Evolutionary conservation across 2,113 vertebrate species (phyloP).

Genomic region (Anthoscopus minutus): DNA sequence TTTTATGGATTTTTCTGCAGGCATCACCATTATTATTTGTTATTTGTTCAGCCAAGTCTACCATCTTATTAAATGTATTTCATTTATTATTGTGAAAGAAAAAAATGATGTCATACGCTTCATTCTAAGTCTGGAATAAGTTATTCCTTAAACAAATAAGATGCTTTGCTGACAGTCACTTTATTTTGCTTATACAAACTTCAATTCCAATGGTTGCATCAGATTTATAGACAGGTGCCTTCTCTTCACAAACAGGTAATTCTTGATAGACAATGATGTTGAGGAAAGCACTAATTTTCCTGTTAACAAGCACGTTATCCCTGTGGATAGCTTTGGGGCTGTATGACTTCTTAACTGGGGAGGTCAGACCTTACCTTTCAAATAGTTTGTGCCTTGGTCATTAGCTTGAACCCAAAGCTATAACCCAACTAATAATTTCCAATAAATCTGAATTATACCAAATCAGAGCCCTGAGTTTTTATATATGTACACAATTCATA

Average conservation of each 20-base stretch:
- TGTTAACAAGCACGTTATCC: not conserved
- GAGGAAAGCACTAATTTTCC: not conserved
- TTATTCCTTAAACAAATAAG: not conserved
- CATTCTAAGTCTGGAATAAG: not conserved
- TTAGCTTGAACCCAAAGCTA: not conserved
- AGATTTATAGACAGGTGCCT: not conserved
- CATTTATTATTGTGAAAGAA: not conserved
- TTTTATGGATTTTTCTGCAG: slow-evolving; percentile 24
- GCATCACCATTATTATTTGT: not conserved
- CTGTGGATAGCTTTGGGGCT: not conserved
- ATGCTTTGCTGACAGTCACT: not conserved
- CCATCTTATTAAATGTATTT: not conserved
- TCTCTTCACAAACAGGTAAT: not conserved
- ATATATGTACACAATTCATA: not conserved
- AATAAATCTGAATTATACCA: not conserved
- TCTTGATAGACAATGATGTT: fast-evolving
- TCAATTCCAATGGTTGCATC: not conserved
- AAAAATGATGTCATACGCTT: not conserved
- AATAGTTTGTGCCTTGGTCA: not conserved
- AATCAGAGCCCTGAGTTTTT: not conserved
- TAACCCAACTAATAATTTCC: not conserved
- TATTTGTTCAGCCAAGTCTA: not conserved
- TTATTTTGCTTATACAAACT: not conserved
- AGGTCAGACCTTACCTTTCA: not conserved
- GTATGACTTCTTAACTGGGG: not conserved